phyloP scores from a whole-genome alignment of 1,140 invertebrate genomes.

The Dufourea novaeangliae region DNA sequence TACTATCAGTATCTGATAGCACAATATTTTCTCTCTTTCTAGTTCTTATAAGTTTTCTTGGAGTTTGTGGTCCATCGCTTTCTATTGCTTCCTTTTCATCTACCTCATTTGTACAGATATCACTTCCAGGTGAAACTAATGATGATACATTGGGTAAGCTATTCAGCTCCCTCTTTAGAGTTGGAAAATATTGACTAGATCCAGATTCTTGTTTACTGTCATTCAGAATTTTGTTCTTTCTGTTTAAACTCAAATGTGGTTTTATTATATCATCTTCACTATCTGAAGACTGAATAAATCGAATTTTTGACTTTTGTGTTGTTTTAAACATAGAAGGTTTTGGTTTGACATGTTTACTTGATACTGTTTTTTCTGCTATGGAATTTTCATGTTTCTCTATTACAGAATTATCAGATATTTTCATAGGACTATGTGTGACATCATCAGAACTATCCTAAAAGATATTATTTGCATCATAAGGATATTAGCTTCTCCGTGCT shows the following conservation, averaged over 20 bases:
- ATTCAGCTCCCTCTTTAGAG: background rate
- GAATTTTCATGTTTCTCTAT: constrained; percentile 17
- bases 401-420: background rate
- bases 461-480: background rate
- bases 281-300: constrained; percentile 39
- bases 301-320: background rate
- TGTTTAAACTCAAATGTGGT: constrained; percentile 39
- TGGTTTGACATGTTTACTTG: background rate
- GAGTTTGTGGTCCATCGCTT: background rate
- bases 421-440: background rate
- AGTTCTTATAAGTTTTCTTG: background rate
- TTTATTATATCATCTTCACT: constrained; percentile 45
- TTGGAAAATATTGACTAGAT: background rate
- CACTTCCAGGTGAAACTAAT: background rate
- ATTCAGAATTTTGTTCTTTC: background rate
- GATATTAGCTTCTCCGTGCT: background rate
- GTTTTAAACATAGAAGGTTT: background rate
- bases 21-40: constrained; percentile 20
- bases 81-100: background rate
- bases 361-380: background rate
- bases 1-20: constrained; percentile 57
- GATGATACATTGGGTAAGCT: background rate
- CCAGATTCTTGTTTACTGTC: constrained; percentile 6
- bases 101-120: background rate
- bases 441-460: constrained; percentile 53